Conservation (phyloP, 2,113 vertebrate species). For the Cyprinodon variegatus region DNA sequence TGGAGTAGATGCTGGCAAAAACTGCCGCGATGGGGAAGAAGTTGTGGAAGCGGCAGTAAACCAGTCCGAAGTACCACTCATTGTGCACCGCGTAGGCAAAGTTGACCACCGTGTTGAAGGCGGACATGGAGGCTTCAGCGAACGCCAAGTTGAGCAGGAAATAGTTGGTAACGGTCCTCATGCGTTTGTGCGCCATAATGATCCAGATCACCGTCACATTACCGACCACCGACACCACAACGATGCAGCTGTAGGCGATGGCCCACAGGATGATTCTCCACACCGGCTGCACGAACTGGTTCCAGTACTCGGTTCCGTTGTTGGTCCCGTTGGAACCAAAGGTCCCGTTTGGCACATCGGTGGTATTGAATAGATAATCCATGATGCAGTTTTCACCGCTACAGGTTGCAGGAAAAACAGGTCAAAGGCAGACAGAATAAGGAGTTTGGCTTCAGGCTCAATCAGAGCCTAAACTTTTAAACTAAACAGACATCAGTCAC, state of each 20-base stretch:
- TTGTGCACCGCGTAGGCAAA: constrained; percentile 94
- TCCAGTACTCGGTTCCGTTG: constrained; percentile 70
- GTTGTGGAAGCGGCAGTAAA: constrained; percentile 98
- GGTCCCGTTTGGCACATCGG: constrained; percentile 64
- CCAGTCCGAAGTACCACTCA: constrained; percentile 93
- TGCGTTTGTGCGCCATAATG: constrained; percentile 93
- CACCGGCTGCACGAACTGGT: constrained; percentile 90
- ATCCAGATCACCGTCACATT: constrained; percentile 97
- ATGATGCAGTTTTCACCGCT: constrained; percentile 46
- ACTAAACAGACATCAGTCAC: background rate
- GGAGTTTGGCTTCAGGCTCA: constrained; percentile 9
- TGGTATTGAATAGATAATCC: constrained; percentile 71
- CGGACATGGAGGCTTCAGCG: constrained; percentile 94
- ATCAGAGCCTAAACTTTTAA: background rate
- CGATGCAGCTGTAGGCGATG: constrained; percentile 87
- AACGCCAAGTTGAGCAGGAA: constrained; percentile 96
- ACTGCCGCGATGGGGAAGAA: constrained; percentile 97
- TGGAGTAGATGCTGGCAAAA: constrained; percentile 97
- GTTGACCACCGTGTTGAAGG: constrained; percentile 96
- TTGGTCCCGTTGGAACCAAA: constrained; percentile 61
- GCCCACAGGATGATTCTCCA: constrained; percentile 97
- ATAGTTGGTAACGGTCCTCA: constrained; percentile 98
- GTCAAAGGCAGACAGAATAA: background rate
- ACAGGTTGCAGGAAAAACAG: background rate
- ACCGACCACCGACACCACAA: constrained; percentile 90